Conservation (phyloP, 2,113 vertebrate species). For the Platysteira castanea region DNA sequence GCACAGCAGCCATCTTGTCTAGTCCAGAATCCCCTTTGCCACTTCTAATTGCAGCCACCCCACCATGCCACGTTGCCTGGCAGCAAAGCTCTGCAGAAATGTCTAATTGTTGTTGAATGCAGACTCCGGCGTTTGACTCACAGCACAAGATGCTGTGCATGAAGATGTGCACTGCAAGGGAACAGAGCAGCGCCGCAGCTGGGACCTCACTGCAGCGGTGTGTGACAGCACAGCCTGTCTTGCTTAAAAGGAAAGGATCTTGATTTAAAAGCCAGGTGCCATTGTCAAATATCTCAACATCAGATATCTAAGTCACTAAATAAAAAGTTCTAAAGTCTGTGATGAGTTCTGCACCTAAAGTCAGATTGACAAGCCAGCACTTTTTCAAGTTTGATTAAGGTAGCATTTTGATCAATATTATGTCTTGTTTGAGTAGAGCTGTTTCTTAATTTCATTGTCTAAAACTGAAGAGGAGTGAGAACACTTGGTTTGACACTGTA, state of each 20-base stretch:
- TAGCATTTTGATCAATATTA: neutral
- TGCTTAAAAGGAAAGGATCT: neutral
- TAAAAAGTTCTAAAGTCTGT: neutral
- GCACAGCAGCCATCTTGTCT: neutral
- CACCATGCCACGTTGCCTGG: neutral
- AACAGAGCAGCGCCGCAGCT: neutral
- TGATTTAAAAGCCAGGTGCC: neutral
- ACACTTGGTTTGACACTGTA: neutral
- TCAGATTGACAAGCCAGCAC: neutral
- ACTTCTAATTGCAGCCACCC: neutral
- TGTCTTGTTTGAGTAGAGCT: neutral
- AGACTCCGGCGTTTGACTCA: neutral
- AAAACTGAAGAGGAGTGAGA: neutral
- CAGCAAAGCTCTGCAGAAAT: neutral
- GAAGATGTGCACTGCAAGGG: neutral
- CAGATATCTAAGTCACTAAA: neutral
- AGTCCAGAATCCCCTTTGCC: neutral
- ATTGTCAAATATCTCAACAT: neutral
- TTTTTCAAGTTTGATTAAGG: neutral
- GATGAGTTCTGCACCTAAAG: neutral
- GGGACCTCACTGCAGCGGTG: neutral
- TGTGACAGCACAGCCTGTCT: neutral
- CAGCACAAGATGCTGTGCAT: rapidly evolving
- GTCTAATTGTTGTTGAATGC: neutral
- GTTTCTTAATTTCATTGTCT: neutral